Percentiles rank a stretch among this genome's conserved stretches.
These are phyloP conservation scores for Achlya flavicornis DNA, from an alignment of 2,888 invertebrate genomes.

Conservation along the genomic window DNA sequence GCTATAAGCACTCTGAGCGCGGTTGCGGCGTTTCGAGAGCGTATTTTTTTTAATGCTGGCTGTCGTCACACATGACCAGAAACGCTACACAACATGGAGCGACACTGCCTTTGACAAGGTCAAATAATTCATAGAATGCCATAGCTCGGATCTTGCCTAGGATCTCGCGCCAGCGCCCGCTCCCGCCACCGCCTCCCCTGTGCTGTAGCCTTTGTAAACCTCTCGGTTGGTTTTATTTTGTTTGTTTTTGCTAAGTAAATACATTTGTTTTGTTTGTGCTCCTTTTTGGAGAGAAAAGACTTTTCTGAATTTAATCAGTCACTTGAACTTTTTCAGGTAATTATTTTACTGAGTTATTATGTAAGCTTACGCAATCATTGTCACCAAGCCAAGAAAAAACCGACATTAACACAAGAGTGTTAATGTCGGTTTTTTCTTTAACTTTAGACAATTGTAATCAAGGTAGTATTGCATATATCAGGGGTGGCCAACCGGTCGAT, in stretches of 20 bases:
- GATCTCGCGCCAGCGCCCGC: background rate
- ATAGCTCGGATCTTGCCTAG: background rate
- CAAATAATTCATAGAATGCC: background rate
- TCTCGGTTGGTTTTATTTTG: constrained; percentile 17
- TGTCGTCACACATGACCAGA: no score
- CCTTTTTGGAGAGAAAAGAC: constrained; percentile 1
- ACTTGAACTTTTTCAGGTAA: constrained; percentile 5
- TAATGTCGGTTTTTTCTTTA: background rate
- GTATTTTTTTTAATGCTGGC: background rate
- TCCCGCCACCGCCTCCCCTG: background rate
- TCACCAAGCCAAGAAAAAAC: background rate
- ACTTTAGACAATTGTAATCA: background rate
- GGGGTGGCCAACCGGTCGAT: no score
- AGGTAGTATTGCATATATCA: no score
- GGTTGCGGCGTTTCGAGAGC: background rate
- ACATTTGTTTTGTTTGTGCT: constrained; percentile 12
- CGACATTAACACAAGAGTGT: background rate
- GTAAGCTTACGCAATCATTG: constrained; percentile 1
- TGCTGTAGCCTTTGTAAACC: background rate
- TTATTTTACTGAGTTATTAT: constrained; percentile 10
- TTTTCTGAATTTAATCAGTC: constrained; percentile 7
- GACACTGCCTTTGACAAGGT: background rate
- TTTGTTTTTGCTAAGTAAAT: constrained; percentile 14
- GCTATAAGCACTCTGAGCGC: constrained; percentile 8
- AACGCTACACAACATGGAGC: background rate